Evolutionary conservation across 2,797 vertebrate genomes (phyloP).

Genomic region (Eupleurogrammus muticus): DNA sequence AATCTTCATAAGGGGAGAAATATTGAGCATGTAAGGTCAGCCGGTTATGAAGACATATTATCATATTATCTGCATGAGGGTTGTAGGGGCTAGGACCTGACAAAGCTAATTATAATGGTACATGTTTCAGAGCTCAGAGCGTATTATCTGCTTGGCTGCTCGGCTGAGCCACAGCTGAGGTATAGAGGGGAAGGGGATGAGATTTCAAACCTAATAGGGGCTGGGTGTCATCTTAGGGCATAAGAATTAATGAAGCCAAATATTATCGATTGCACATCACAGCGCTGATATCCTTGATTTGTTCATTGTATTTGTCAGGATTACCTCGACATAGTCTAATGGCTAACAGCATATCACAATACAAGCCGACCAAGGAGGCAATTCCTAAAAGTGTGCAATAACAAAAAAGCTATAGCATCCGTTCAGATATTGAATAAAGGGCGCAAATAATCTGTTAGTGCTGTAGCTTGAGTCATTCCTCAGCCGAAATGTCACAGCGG

Average conservation of each 20-base stretch:
- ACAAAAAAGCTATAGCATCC: conserved; percentile 20
- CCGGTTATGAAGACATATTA: conserved; percentile 99
- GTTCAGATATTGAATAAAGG: conserved; percentile 54
- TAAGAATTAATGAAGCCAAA: conserved; percentile 84
- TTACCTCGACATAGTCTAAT: conserved; percentile 56
- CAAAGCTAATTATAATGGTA: conserved; percentile 99
- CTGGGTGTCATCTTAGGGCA: conserved; percentile 81
- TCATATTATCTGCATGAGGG: conserved; percentile 99
- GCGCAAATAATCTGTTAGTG: conserved; percentile 68
- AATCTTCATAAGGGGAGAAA: conserved; percentile 99
- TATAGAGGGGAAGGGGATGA: conserved; percentile 79
- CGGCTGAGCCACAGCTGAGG: conserved; percentile 90
- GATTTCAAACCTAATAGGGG: conserved; percentile 82
- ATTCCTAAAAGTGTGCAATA: conserved; percentile 38
- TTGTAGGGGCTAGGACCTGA: conserved; percentile 98
- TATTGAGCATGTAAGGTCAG: conserved; percentile 99
- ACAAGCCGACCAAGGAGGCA: conserved; percentile 38
- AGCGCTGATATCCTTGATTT: conserved; percentile 78
- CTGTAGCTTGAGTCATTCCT: conserved; percentile 67
- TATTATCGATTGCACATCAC: conserved; percentile 81
- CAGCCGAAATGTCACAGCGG: conserved; percentile 77
- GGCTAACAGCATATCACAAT: conserved; percentile 60
- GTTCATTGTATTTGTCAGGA: conserved; percentile 75
- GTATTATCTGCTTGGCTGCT: conserved; percentile 98
- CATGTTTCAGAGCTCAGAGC: conserved; percentile 99